A percentile compares a stretch with the other conserved stretches of the same genome.
Conservation (phyloP, 2,113 vertebrate genomes). For the Rhinogobius similis region DNA sequence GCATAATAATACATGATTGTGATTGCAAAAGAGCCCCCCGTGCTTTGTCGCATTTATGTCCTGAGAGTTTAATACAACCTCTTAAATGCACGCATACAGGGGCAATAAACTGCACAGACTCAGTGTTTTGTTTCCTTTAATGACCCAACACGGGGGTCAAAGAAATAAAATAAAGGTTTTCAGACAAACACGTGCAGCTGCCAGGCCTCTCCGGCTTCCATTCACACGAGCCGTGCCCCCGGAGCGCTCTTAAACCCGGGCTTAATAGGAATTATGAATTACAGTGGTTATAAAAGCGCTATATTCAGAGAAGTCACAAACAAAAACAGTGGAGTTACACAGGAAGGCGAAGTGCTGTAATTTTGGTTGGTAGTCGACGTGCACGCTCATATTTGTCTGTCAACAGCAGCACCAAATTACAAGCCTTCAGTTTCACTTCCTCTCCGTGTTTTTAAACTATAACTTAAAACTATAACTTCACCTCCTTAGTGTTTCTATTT, state of each 20-base stretch:
- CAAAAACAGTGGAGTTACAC: conserved; percentile 48
- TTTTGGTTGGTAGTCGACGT: conserved; percentile 58
- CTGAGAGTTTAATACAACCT: background rate
- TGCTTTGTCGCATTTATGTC: background rate
- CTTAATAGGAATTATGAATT: conserved; percentile 46
- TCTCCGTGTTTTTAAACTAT: background rate
- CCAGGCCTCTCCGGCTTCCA: conserved; percentile 21
- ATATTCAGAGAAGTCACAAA: conserved; percentile 39
- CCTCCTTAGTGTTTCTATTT: too few species aligned
- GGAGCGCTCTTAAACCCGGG: conserved; percentile 27
- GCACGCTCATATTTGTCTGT: conserved; percentile 66
- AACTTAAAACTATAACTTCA: too few species aligned
- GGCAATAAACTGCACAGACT: background rate
- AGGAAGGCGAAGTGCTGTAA: conserved; percentile 55
- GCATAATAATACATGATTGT: background rate
- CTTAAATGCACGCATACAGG: background rate
- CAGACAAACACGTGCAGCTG: conserved; percentile 8
- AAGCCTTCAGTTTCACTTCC: conserved; percentile 57
- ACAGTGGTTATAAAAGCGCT: conserved; percentile 47
- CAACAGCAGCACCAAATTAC: conserved; percentile 67
- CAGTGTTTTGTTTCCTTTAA: conserved; percentile 6
- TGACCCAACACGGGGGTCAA: background rate
- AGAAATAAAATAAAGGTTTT: conserved; percentile 1
- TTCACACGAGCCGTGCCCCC: conserved; percentile 1
- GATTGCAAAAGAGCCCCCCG: background rate